Evolutionary conservation across 53 echinoderm and acorn worm genomes (phyloP).

Genomic region (Crossaster papposus): DNA sequence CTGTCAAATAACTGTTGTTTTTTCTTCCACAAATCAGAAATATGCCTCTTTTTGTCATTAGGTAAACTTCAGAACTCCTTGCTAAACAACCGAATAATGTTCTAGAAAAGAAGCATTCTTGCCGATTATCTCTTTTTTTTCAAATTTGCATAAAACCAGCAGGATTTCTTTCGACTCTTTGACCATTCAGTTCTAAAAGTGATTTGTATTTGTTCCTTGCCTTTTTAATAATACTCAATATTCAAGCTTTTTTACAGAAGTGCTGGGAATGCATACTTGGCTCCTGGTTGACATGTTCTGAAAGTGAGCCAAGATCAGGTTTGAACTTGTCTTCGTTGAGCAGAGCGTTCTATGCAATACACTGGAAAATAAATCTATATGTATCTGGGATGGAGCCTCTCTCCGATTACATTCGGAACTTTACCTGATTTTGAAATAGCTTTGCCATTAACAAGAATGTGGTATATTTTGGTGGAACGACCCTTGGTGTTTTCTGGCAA

Average conservation of each 20-base stretch:
- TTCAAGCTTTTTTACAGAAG: conserved; percentile 21
- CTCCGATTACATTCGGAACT: conserved; percentile 36
- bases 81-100: conserved; percentile 10
- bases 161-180: conserved; percentile 41
- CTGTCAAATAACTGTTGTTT: no score
- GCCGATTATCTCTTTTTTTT: conserved; percentile 18
- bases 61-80: conserved; percentile 28
- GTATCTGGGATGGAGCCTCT: conserved; percentile 13
- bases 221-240: conserved; percentile 33
- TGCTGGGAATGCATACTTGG: conserved; percentile 17
- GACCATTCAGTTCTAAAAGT: neutral
- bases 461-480: conserved; percentile 38
- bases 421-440: conserved; percentile 19
- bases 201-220: neutral
- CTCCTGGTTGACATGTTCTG: neutral
- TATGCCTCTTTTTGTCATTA: conserved; percentile 21
- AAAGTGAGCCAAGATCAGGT: conserved; percentile 1
- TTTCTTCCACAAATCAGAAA: no score
- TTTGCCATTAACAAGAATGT: conserved; percentile 45
- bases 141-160: conserved; percentile 28
- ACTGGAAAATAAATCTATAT: conserved; percentile 18
- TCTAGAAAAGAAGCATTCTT: conserved; percentile 9
- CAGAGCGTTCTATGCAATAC: conserved; percentile 3
- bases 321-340: neutral
- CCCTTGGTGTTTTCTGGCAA: conserved; percentile 54